A percentile compares a stretch with the other conserved stretches of the same genome.
phyloP scores from a whole-genome alignment of 2,797 vertebrate species.

The Acrossocheilus wenchowensis region DNA sequence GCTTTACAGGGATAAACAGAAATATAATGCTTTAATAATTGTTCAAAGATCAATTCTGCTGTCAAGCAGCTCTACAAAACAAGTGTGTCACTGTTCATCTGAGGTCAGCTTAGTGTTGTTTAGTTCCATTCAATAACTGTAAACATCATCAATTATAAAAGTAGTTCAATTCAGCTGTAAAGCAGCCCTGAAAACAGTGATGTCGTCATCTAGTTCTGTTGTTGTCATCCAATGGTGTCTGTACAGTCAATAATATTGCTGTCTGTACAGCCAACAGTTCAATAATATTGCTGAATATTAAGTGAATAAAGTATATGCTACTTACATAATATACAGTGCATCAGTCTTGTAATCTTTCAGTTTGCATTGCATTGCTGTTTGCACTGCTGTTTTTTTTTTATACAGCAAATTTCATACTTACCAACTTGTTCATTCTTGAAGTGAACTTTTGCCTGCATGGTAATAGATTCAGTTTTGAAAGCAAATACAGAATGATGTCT shows the following conservation, averaged over 20 bases:
- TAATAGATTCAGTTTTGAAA: neutral
- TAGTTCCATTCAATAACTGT: neutral
- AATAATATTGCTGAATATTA: neutral
- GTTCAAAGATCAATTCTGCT: neutral
- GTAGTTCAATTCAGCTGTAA: neutral
- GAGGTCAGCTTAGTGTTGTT: neutral
- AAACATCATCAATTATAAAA: neutral
- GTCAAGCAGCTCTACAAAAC: neutral
- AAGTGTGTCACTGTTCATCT: neutral
- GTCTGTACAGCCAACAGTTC: too few species aligned
- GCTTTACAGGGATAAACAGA: too few species aligned
- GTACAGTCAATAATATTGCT: neutral
- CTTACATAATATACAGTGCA: neutral
- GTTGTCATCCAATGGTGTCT: neutral
- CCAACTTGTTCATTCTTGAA: neutral
- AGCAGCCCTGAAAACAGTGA: neutral
- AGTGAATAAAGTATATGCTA: neutral
- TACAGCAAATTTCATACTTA: neutral
- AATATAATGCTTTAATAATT: neutral
- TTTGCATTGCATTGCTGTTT: neutral
- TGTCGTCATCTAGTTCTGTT: neutral
- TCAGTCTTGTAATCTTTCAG: neutral
- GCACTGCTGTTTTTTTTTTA: neutral
- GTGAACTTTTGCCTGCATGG: neutral
- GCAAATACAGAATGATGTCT: neutral